Base-by-base conservation (phyloP, 2,113 vertebrate species). In the Nothoprocta pentlandii region DNA sequence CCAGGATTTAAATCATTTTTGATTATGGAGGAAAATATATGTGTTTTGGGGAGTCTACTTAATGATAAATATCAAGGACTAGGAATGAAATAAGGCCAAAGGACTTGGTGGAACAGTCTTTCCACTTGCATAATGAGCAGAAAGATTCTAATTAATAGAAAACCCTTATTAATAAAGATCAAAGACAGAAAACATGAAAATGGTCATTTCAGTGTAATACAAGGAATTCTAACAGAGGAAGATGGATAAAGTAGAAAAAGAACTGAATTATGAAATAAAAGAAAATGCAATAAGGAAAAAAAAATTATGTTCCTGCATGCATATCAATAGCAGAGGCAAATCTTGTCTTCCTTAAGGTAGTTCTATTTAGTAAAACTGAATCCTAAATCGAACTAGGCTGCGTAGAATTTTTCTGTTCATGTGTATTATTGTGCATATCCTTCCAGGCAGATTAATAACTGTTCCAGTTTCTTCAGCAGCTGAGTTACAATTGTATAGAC, bases 401-500 rank as follows among this genome's bases (percentile, higher is more conserved):
- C 54, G n/a, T 10, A 92, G 56, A 84, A 47, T 21, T 58, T 69
- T 75, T 80, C 16, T 79, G 91, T 90, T 63, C 28, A 41, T 68
- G 85, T 36, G 3, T 76, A 75, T 90, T 71, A 30, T 22, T 46
- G 21, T 64, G 23, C 20, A 21, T 89, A 66, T 59, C 81, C 93
- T 92, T 82, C 56, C 28, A 80, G 78, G 23, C 30, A 92, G 41
- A 76, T 74, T 91, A 92, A 63, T 80, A 91, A 91, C 20, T 77
- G 36, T 21, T 89, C 47, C 42, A 75, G 22, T 34, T 81, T 70
- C 49, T 94, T 62, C 69, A 81, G 61, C 64, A 84, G 11, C 47
- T 47, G 34, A 90, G 53, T 49, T 88, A 74, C 42, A 91, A 59
- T 75, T 80, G n/a, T 34, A 80, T 28, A 90, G 32, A 91, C 39